Percentiles rank a stretch among this genome's conserved stretches.
Conservation (phyloP, 2,888 invertebrate genomes). For the Oasisia sp. region DNA sequence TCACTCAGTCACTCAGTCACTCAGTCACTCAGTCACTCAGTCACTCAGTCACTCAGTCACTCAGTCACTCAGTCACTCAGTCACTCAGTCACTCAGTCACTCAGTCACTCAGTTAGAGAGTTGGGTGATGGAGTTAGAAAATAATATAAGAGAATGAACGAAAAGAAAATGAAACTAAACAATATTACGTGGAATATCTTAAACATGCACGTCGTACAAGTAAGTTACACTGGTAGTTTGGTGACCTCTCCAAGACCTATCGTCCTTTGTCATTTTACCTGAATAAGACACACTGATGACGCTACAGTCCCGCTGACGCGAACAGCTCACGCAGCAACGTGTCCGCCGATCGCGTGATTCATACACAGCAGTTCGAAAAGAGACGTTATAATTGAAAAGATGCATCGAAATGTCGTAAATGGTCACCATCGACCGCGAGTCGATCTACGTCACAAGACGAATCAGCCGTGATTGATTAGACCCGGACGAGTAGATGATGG, state of each 20-base stretch:
- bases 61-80: neutral
- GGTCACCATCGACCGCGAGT: neutral
- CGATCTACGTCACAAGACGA: neutral
- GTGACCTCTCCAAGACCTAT: neutral
- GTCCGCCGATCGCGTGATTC: neutral
- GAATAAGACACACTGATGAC: neutral
- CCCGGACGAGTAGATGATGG: neutral
- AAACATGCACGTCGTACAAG: neutral
- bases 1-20: neutral
- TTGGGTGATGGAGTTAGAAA: neutral
- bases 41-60: no score
- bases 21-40: neutral
- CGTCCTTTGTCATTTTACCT: neutral
- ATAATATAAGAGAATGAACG: neutral
- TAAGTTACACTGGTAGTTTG: neutral
- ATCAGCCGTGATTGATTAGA: neutral
- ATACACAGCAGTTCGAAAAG: neutral
- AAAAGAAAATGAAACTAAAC: neutral
- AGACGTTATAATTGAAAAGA: slow-evolving; percentile 17
- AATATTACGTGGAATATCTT: neutral
- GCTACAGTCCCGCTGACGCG: neutral
- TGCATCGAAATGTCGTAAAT: neutral
- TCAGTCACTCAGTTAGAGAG: neutral
- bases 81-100: neutral
- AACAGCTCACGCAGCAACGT: neutral